Conservation (phyloP, 1,140 invertebrate genomes). For the Aphelinus atriplicis region DNA sequence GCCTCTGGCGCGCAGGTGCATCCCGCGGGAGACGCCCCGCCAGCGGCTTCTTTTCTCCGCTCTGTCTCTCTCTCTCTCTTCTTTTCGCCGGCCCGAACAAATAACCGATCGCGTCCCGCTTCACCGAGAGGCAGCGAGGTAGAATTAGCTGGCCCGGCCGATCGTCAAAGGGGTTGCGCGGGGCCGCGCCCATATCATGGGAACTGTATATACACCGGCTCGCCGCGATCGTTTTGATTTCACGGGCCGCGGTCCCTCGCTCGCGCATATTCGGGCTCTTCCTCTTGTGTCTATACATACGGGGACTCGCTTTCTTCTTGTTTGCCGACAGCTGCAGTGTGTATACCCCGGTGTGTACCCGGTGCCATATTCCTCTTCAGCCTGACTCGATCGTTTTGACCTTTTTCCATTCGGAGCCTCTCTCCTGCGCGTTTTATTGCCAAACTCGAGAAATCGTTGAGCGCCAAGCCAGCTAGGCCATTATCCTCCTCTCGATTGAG, state of each 20-base stretch:
- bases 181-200: slow-evolving; percentile 10
- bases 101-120: slow-evolving; percentile 9
- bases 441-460: not conserved
- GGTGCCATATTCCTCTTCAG: not conserved
- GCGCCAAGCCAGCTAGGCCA: not conserved
- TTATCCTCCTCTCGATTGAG: slow-evolving; percentile 1
- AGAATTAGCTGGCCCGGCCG: slow-evolving; percentile 17
- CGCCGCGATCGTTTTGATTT: slow-evolving; percentile 33
- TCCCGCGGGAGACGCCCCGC: too few relatives aligned
- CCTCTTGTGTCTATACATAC: not conserved
- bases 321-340: slow-evolving; percentile 19
- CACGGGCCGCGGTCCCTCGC: slow-evolving; percentile 4
- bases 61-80: not conserved
- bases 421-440: not conserved
- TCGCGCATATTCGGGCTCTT: not conserved
- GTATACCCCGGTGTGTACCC: too few relatives aligned
- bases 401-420: not conserved
- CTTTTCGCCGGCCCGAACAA: slow-evolving; percentile 1
- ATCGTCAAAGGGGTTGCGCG: slow-evolving; percentile 30
- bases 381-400: slow-evolving; percentile 20
- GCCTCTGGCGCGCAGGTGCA: slow-evolving; percentile 23
- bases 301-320: slow-evolving; percentile 9
- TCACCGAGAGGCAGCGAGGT: not conserved
- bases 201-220: not conserved
- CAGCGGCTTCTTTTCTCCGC: too few relatives aligned